Percentiles rank a stretch among this genome's conserved stretches.
These are phyloP conservation scores for Nylanderia fulva DNA, from an alignment of 1,140 invertebrate genomes.

Conservation along the genomic window DNA sequence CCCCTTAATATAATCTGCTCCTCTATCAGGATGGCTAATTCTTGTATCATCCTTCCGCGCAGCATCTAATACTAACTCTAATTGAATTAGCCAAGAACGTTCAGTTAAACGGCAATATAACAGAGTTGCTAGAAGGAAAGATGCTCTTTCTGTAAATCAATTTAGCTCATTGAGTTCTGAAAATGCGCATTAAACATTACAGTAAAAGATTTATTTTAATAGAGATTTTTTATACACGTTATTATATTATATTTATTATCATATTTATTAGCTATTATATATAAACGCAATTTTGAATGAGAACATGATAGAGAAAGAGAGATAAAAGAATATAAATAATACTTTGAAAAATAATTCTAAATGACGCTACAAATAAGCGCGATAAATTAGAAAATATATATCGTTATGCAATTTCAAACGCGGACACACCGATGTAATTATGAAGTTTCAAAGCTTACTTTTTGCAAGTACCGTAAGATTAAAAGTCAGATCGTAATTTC, in stretches of 20 bases:
- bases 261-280: background rate
- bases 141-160: constrained; percentile 65
- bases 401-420: background rate
- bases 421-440: constrained; percentile 13
- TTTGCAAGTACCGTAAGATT: background rate
- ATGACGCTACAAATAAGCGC: background rate
- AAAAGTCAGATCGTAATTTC: constrained; percentile 39
- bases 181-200: background rate
- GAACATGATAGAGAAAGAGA: background rate
- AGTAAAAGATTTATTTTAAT: background rate
- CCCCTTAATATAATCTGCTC: constrained; percentile 48
- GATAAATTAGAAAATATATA: background rate
- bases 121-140: background rate
- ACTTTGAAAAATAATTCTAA: background rate
- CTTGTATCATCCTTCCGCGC: constrained; percentile 67
- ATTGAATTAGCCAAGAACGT: constrained; percentile 68
- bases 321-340: background rate
- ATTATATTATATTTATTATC: background rate
- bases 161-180: constrained; percentile 54
- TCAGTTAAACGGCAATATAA: constrained; percentile 68
- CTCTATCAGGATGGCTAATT: constrained; percentile 64
- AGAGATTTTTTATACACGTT: background rate
- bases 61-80: constrained; percentile 70
- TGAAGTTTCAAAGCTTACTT: constrained; percentile 8
- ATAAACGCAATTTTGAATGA: background rate